These are phyloP conservation scores for Zeus faber DNA, from an alignment of 2,113 vertebrate genomes.

Conservation along the genomic window DNA sequence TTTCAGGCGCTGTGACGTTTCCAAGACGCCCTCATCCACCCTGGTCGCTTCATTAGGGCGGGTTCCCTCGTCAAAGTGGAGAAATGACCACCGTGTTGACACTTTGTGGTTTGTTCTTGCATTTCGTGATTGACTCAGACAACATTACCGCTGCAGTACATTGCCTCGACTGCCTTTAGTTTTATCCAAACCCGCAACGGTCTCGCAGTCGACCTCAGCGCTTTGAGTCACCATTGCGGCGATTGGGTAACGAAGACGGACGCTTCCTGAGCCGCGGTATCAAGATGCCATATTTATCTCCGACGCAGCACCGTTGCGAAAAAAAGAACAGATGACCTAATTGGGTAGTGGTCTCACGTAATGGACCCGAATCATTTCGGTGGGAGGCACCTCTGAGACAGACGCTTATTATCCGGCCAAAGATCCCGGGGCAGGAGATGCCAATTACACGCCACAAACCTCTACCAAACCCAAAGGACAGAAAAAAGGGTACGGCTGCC, in stretches of 20 bases:
- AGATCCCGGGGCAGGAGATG: conserved; percentile 55
- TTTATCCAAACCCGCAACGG: conserved; percentile 12
- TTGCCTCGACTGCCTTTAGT: too few species aligned
- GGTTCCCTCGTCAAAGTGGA: conserved; percentile 15
- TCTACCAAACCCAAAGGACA: conserved; percentile 29
- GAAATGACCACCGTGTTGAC: conserved; percentile 22
- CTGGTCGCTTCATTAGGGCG: conserved; percentile 7
- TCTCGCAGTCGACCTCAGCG: conserved; percentile 2
- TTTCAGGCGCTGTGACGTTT: too few species aligned
- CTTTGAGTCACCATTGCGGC: background rate
- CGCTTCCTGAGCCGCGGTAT: conserved; percentile 3
- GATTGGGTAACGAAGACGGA: background rate
- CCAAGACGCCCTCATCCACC: conserved; percentile 5
- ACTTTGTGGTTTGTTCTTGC: conserved; percentile 26
- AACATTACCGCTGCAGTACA: conserved; percentile 14
- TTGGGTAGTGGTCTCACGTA: conserved; percentile 60
- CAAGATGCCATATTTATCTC: conserved; percentile 26
- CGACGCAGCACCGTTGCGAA: background rate
- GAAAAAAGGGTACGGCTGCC: conserved; percentile 28
- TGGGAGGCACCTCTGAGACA: conserved; percentile 37
- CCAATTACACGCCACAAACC: conserved; percentile 55
- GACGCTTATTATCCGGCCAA: conserved; percentile 51
- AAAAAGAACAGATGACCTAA: conserved; percentile 49
- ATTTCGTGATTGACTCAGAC: conserved; percentile 25
- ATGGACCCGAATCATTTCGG: conserved; percentile 63